A percentile compares a stretch with the other conserved stretches of the same genome.
phyloP scores from a whole-genome alignment of 2,797 vertebrate genomes.

The Mormyrus proboscirostris region DNA sequence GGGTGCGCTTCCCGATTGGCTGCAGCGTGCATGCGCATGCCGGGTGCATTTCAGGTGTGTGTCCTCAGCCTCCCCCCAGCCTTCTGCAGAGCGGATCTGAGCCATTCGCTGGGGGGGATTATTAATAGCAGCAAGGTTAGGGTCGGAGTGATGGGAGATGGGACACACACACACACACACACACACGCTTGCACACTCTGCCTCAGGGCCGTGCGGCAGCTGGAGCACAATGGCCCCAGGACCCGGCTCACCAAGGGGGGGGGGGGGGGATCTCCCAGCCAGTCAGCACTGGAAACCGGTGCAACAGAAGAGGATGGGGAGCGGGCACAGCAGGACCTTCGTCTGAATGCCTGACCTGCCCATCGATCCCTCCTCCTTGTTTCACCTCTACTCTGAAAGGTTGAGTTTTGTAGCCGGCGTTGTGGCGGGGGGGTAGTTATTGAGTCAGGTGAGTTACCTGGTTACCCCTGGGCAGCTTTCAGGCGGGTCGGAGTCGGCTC shows the following conservation, averaged over 20 bases:
- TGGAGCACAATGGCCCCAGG: neutral
- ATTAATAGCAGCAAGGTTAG: conserved; percentile 49
- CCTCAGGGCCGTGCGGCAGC: too few species aligned
- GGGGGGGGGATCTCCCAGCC: neutral
- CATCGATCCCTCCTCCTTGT: neutral
- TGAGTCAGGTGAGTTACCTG: conserved; percentile 51
- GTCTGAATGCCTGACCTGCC: conserved; percentile 22
- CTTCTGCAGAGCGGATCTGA: conserved; percentile 45
- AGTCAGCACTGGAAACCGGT: conserved; percentile 15
- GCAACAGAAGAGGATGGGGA: neutral
- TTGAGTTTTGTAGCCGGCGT: neutral
- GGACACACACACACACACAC: neutral
- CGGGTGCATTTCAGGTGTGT: neutral
- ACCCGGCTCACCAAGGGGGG: neutral
- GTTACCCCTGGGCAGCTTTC: conserved; percentile 36
- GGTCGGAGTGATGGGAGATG: conserved; percentile 27
- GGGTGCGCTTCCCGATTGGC: neutral
- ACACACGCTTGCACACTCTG: conserved; percentile 15
- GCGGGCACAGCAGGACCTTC: conserved; percentile 13
- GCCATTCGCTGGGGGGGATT: conserved; percentile 39
- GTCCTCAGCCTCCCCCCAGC: conserved; percentile 40
- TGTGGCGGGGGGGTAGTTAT: neutral
- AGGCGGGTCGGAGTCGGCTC: neutral
- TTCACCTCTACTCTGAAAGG: neutral
- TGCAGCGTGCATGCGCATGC: neutral